These are phyloP conservation scores for Porites evermanni DNA, from an alignment of 92 coral and sea anemone species.

Conservation along the genomic window DNA sequence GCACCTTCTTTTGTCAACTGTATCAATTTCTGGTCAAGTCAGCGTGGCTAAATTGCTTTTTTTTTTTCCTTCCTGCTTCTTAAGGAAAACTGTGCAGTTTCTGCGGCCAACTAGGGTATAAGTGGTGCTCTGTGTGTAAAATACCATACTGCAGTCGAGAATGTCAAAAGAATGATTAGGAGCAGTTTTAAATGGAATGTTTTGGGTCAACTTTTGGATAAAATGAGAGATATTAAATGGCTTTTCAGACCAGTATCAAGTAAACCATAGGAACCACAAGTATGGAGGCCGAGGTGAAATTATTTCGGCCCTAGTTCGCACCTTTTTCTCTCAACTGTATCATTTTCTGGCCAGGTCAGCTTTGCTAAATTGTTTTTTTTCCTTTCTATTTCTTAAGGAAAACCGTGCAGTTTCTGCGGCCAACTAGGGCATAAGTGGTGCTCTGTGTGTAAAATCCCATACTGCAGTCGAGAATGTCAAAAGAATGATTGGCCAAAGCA, in stretches of 20 bases:
- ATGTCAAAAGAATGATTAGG: slow-evolving; percentile 81
- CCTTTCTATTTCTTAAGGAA: slow-evolving; percentile 8
- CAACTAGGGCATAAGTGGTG: slow-evolving; percentile 77
- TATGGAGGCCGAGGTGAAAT: no score
- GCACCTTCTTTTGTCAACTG: no score
- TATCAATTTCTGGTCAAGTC: background rate
- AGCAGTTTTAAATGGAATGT: no score
- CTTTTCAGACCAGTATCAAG: no score
- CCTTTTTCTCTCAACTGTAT: background rate
- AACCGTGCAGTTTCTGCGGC: slow-evolving; percentile 84
- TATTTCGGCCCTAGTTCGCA: no score
- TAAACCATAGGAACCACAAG: no score
- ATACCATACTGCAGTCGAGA: slow-evolving; percentile 91
- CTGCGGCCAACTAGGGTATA: slow-evolving; percentile 74
- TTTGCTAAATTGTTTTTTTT: background rate
- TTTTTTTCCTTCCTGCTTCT: background rate
- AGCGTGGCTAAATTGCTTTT: background rate
- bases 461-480: slow-evolving; percentile 95
- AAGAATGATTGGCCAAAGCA: slow-evolving; percentile 83
- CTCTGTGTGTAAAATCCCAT: slow-evolving; percentile 87
- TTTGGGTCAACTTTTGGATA: no score
- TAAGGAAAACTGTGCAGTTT: slow-evolving; percentile 71
- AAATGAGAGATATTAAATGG: no score
- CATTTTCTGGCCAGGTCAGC: background rate
- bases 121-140: slow-evolving; percentile 90